Conservation (phyloP, 2,113 vertebrate genomes). For the Oreocharis arfaki region DNA sequence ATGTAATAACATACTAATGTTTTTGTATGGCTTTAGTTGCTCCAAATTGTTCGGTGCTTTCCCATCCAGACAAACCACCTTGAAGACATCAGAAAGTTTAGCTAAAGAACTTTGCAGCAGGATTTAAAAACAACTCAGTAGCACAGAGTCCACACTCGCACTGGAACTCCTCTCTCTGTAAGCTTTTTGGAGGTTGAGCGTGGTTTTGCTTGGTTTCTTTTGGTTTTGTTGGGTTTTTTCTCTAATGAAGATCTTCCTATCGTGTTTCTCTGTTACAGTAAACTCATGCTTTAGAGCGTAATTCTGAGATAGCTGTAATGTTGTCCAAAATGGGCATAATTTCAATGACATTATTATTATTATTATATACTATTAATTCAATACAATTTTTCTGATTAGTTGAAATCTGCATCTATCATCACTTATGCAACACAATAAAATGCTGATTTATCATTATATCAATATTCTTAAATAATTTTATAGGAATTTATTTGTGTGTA, state of each 20-base stretch:
- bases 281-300: background rate
- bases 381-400: background rate
- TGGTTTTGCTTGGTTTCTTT: background rate
- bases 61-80: rapidly evolving
- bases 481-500: background rate
- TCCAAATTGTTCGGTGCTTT: background rate
- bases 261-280: background rate
- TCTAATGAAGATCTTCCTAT: background rate
- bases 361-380: background rate
- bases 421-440: background rate
- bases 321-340: background rate
- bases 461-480: background rate
- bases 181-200: rapidly evolving
- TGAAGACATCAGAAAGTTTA: background rate
- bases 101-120: background rate
- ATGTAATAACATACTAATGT: background rate
- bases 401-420: background rate
- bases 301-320: background rate
- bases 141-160: background rate
- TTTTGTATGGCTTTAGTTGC: background rate
- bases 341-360: background rate
- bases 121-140: background rate
- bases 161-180: background rate
- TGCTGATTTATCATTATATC: background rate
- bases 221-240: background rate